Base-by-base conservation (phyloP, 2,888 invertebrate species). In the Neoitamus cyanurus region DNA sequence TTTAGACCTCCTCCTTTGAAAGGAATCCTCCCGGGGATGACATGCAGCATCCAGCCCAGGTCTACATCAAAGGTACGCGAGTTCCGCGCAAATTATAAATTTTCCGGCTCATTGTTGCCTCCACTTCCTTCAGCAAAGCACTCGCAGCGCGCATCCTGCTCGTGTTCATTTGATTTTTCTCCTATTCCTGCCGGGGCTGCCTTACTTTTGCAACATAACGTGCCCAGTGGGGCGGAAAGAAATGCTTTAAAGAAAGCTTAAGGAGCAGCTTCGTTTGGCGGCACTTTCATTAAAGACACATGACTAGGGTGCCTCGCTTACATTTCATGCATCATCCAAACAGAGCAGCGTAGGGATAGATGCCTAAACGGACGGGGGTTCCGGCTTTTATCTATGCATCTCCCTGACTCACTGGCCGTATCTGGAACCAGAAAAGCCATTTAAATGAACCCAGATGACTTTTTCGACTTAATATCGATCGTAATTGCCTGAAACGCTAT, bases 91-190 rank as follows among this genome's bases (percentile, higher is more conserved):
- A 42, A 68, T 68, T 75, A 72, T 15, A 31, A 48, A 73, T 84
- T 83, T 84, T 84, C 84, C 75, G 84, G 48, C 48, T 75, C 75
- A 75, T 84, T 84, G 75, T 84, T 46, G 28, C 15, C 77, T 28
- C 11, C 20, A 42, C 25, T n/a, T 42, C 77, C 30, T 77, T 13
- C 9, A 46, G 30, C 75, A 37, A 15, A 20, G 20, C 42, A 28
- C 25, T 20, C 77, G 20, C n/a, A 28, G 13, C n/a, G 36, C 20
- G 77, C 28, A 77, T 42, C 42, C 46, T 46, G 37, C 77, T 28
- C 25, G 13, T 30, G 77, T 77, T 77, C 46, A 77, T 46, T 46
- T 77, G 42, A 77, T 77, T 77, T 77, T 42, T 20, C 30, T 42
- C 5, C 30, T 77, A 11, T 30, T 77, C 46, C 77, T 30, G 77